These are phyloP conservation scores for Dryobates pubescens DNA, from an alignment of 2,797 vertebrate species.

Conservation along the genomic window DNA sequence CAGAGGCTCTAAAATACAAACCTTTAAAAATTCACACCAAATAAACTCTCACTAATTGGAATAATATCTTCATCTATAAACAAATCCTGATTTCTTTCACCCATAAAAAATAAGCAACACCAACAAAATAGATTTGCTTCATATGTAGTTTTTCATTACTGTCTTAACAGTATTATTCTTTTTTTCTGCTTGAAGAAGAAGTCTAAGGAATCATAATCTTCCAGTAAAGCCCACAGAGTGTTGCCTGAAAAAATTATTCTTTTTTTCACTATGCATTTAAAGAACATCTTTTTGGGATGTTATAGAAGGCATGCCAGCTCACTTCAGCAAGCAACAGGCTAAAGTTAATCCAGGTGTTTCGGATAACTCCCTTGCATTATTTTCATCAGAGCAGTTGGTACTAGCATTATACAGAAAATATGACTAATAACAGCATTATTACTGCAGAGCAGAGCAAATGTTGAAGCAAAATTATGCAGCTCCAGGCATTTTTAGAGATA, in stretches of 20 bases:
- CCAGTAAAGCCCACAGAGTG: not conserved
- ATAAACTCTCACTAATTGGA: not conserved
- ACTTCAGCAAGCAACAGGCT: not conserved
- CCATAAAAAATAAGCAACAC: not conserved
- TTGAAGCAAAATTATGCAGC: constrained; percentile 21
- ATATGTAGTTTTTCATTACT: not conserved
- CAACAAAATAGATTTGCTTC: not conserved
- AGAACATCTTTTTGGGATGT: not conserved
- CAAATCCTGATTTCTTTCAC: not conserved
- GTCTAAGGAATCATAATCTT: not conserved
- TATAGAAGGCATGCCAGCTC: not conserved
- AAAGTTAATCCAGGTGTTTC: not conserved
- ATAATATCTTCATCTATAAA: not conserved
- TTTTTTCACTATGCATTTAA: not conserved
- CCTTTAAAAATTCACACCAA: not conserved
- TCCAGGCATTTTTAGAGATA: constrained; percentile 18
- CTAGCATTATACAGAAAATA: not conserved
- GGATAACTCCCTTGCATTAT: not conserved
- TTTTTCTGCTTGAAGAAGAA: not conserved
- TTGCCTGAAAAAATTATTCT: not conserved
- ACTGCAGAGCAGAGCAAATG: not conserved
- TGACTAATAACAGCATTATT: constrained; percentile 15
- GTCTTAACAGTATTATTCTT: not conserved
- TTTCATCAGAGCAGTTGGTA: not conserved
- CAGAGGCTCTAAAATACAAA: not conserved